These are phyloP conservation scores for Sanderia malayensis DNA, from an alignment of 30 jellyfish, hydroid and myxozoan species.

Conservation along the genomic window DNA sequence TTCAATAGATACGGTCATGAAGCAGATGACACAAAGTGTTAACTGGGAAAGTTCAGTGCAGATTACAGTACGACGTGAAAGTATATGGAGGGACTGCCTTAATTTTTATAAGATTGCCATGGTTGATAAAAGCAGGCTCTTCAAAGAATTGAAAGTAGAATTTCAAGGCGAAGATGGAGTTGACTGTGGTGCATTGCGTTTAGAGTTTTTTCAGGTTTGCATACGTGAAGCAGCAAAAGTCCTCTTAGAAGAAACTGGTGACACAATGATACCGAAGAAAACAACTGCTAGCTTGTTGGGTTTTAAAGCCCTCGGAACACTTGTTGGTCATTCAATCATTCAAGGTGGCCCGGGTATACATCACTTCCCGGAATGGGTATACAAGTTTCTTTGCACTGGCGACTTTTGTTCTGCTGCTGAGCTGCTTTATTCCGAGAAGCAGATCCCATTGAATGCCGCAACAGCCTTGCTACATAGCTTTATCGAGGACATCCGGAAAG, in stretches of 20 bases:
- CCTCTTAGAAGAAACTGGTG: slow-evolving; percentile 7
- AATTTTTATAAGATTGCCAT: slow-evolving; percentile 8
- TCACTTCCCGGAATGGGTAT: slow-evolving; percentile 16
- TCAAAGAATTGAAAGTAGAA: slow-evolving; percentile 26
- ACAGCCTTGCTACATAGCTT: slow-evolving; percentile 27
- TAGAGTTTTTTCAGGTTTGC: slow-evolving; percentile 18
- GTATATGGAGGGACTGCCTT: slow-evolving; percentile 27
- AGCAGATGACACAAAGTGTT: not conserved
- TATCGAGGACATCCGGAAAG: slow-evolving; percentile 17
- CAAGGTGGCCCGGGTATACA: slow-evolving; percentile 21
- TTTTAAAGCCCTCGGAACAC: slow-evolving; percentile 19
- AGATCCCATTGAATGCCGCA: slow-evolving; percentile 28
- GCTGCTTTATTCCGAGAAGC: slow-evolving; percentile 9
- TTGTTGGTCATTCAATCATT: slow-evolving; percentile 10
- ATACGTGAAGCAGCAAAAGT: slow-evolving; percentile 5
- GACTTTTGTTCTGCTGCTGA: slow-evolving; percentile 26
- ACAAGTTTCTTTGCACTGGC: slow-evolving; percentile 12
- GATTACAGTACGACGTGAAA: slow-evolving; percentile 3
- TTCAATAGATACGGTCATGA: not conserved
- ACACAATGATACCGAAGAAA: slow-evolving; percentile 16
- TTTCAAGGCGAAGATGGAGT: slow-evolving; percentile 30
- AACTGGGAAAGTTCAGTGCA: not conserved
- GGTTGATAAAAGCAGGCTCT: slow-evolving; percentile 12
- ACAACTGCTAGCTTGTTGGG: slow-evolving; percentile 14
- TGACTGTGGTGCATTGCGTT: slow-evolving; percentile 16